Evolutionary conservation across 2,113 vertebrate genomes (phyloP).

Genomic region (Rhynchomys soricoides): DNA sequence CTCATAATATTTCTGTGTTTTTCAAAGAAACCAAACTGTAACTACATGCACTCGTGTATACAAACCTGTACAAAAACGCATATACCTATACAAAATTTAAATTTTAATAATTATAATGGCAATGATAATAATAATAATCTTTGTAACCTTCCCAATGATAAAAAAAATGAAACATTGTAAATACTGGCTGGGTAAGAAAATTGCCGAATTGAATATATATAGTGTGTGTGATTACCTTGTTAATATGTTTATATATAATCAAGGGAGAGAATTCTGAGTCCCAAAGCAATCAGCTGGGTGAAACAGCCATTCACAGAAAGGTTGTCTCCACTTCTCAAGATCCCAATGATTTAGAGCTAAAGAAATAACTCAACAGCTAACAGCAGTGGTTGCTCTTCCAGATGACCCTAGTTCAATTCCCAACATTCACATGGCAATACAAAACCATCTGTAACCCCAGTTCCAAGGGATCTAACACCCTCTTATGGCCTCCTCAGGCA

Average conservation of each 20-base stretch:
- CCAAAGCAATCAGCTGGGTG: neutral
- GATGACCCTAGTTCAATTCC: neutral
- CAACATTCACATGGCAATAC: neutral
- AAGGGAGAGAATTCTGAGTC: neutral
- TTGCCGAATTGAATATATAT: neutral
- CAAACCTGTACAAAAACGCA: neutral
- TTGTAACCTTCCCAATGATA: neutral
- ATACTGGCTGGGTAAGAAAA: neutral
- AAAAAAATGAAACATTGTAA: neutral
- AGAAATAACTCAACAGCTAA: neutral
- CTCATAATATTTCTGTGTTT: too few relatives aligned
- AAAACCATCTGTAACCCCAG: neutral
- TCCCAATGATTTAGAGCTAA: neutral
- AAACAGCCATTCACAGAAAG: neutral
- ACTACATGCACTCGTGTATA: neutral
- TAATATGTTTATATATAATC: neutral
- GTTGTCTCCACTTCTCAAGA: neutral
- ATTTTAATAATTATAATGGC: neutral
- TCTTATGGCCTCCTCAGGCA: neutral
- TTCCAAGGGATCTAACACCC: neutral
- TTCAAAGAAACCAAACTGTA: too few relatives aligned
- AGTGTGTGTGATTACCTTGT: neutral
- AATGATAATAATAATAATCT: neutral
- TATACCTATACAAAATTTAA: neutral
- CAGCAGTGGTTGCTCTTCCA: neutral